Conservation (phyloP, 1,140 invertebrate genomes). For the Aphaenogaster floridana region DNA sequence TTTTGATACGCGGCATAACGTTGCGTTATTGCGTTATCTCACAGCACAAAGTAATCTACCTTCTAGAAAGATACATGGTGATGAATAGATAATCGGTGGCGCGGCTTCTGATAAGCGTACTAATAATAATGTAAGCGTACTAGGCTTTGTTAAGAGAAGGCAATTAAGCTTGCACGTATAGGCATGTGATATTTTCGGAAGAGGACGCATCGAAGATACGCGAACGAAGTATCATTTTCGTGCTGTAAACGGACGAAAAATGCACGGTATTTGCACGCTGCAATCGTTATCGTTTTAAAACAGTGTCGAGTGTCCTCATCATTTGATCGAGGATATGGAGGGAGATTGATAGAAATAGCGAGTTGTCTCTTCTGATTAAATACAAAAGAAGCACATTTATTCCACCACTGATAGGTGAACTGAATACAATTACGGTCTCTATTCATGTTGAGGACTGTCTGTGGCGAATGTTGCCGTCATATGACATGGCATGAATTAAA, state of each 20-base stretch:
- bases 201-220: not conserved
- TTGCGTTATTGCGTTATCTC: not conserved
- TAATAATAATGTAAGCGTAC: slow-evolving; percentile 46
- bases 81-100: slow-evolving; percentile 10
- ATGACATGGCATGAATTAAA: slow-evolving; percentile 1
- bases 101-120: slow-evolving; percentile 53
- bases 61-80: slow-evolving; percentile 39
- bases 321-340: not conserved
- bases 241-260: not conserved
- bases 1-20: not conserved
- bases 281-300: slow-evolving; percentile 17
- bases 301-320: not conserved
- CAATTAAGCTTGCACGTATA: slow-evolving; percentile 69
- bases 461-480: not conserved
- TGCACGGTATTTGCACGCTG: not conserved
- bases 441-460: not conserved
- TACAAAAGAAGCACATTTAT: not conserved
- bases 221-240: not conserved
- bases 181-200: slow-evolving; percentile 52
- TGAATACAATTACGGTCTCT: not conserved
- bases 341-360: not conserved
- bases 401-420: not conserved
- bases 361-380: not conserved
- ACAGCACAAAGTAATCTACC: slow-evolving; percentile 23
- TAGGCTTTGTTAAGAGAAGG: slow-evolving; percentile 49